Evolutionary conservation across 2,113 vertebrate genomes (phyloP), one percentile per base, ranked within the genome.

Genomic region (Pachyramphus minor): DNA sequence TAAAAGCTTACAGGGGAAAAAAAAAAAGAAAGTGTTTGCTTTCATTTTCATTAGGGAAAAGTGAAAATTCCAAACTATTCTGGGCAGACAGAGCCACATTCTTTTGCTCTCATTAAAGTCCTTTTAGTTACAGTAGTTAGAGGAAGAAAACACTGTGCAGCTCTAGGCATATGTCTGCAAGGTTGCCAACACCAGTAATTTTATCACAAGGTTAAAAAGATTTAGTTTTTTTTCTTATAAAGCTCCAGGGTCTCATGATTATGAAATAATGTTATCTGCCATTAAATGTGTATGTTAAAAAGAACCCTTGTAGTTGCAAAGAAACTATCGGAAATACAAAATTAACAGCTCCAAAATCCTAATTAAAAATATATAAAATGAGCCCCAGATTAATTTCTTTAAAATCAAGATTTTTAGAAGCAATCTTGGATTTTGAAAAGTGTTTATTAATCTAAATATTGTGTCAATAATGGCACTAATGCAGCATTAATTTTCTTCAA

Each of bases 161-260:
- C 83, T 96, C 86, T 93, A 78, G 76, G 83, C 66, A n/a, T 90
- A 71, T 83, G 93, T 83, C 71, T 96, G 76, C 95, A 90, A 86
- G 49, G 60, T 95, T 96, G 90, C 92, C 96, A 97, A 96, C 88
- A 87, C 88, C 83, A 96, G 92, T 95, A 95, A 93, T 92, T 97
- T 95, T 94, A 95, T 97, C 93, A 95, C 55, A 80, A 77, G 20
- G 76, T 80, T 93, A 88, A 89, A 90, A 95, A 91, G 89, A 96
- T 94, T 49, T 87, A 83, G 30, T 95, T 63, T 77, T 84, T 84
- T 84, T 76, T 79, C 74, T 82, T 92, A 47, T 39, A 95, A 94
- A 96, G 50, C 92, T 88, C 60, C 37, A 72, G 82, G 88, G 79
- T 72, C 75, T 28, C n/a, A 27, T 60, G 80, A 93, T 89, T 92